These are phyloP conservation scores for Clarias laeviceps DNA, from an alignment of 2,797 vertebrate genomes.

Conservation along the genomic window DNA sequence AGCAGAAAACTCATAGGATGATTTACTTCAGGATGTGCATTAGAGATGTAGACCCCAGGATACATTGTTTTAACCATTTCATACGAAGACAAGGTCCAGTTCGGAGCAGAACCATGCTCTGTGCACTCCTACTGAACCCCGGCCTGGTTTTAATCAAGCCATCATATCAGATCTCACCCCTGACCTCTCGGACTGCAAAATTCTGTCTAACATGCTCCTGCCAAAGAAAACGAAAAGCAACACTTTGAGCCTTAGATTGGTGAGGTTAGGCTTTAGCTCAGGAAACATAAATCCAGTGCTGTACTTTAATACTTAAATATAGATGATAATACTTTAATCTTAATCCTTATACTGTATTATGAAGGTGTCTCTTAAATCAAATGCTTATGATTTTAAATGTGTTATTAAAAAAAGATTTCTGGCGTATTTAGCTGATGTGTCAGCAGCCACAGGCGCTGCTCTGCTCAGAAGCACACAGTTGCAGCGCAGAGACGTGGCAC, in stretches of 20 bases:
- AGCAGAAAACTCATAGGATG: conserved; percentile 33
- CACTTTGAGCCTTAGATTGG: conserved; percentile 29
- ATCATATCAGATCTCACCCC: conserved; percentile 52
- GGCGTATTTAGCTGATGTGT: conserved; percentile 23
- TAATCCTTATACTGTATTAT: neutral
- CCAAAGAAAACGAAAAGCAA: conserved; percentile 50
- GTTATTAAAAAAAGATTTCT: conserved; percentile 14
- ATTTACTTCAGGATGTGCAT: conserved; percentile 32
- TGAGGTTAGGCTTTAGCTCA: conserved; percentile 27
- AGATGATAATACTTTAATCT: neutral
- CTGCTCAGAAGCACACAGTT: conserved; percentile 1
- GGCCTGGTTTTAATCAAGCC: conserved; percentile 49
- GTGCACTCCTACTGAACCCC: conserved; percentile 51
- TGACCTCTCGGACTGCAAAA: conserved; percentile 46
- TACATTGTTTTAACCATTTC: conserved; percentile 19
- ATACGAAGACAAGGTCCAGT: conserved; percentile 15
- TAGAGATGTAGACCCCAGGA: conserved; percentile 18
- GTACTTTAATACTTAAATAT: neutral
- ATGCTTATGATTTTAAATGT: neutral
- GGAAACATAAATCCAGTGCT: neutral
- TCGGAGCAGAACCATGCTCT: conserved; percentile 22
- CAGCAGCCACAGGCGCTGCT: neutral
- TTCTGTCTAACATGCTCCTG: conserved; percentile 45
- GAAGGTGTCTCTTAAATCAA: neutral
- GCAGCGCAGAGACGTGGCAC: conserved; percentile 44